These are phyloP conservation scores for Mesitornis unicolor DNA, from an alignment of 2,113 vertebrate genomes.

Conservation along the genomic window DNA sequence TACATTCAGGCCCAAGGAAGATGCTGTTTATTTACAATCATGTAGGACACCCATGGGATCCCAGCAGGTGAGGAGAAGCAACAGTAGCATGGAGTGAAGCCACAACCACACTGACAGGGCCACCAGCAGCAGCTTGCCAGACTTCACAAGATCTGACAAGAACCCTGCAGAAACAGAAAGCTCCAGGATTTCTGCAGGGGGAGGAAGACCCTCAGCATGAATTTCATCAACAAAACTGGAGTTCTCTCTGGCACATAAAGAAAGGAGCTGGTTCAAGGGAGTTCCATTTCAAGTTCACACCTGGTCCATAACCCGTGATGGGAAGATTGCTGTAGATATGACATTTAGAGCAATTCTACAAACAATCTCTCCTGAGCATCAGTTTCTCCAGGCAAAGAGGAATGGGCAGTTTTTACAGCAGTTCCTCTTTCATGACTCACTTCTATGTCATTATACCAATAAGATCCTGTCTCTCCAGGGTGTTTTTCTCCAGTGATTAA, in stretches of 20 bases:
- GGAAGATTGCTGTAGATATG: not conserved
- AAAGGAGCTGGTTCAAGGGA: not conserved
- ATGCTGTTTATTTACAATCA: not conserved
- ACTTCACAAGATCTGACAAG: not conserved
- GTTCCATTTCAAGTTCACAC: not conserved
- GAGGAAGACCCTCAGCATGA: not conserved
- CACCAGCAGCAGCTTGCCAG: not conserved
- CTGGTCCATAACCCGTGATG: not conserved
- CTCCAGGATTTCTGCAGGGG: not conserved
- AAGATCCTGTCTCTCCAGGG: slow-evolving; percentile 47
- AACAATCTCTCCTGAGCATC: not conserved
- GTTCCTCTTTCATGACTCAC: slow-evolving; percentile 30
- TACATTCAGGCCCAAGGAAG: not conserved
- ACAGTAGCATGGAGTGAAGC: not conserved
- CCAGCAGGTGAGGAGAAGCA: not conserved
- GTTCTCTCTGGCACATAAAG: not conserved
- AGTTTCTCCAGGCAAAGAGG: not conserved
- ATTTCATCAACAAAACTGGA: not conserved
- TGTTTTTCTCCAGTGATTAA: slow-evolving; percentile 51
- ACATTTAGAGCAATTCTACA: not conserved
- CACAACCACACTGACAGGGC: not conserved
- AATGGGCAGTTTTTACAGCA: slow-evolving; percentile 28
- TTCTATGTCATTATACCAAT: slow-evolving; percentile 50
- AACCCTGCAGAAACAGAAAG: not conserved
- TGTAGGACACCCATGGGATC: not conserved